Evolutionary conservation across 2,888 invertebrate genomes (phyloP), one percentile per base, ranked within the genome.

Genomic region (Drosophila flavopinicola): DNA sequence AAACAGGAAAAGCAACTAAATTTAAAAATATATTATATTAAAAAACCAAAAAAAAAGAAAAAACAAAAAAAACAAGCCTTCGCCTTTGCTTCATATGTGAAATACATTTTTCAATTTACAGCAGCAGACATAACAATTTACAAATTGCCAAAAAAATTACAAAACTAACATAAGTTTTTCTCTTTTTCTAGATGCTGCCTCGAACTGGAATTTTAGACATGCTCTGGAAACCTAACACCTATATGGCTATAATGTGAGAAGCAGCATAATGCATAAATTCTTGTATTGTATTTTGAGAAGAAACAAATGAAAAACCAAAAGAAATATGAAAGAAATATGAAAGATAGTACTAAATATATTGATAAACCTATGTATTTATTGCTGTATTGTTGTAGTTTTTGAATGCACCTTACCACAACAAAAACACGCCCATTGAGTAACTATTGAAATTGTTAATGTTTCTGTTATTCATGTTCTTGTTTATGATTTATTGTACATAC

Each of bases 341-440:
- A 41, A 17, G 27, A 69, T 57, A 68, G 52, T 53, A 64, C 54
- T 61, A 77, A 70, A 75, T 68, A 80, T 74, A 71, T 59, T 57
- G 47, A 66, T 61, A 71, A 78, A 79, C 57, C 63, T 59, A 74
- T 79, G 63, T 78, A 79, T 64, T 73, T 66, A 82, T 78, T 79
- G 67, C 70, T 83, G 73, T 82, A 78, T 66, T 80, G 78, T 84
- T 80, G 78, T 80, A 83, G 80, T 66, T 57, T 63, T 66, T 74
- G 38, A 63, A 66, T 67, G 67, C 70, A 74, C 66, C 51, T 11
- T 42, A 49, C 38, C 41, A 66, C 52, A 44, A 44, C 30, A 53
- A 61, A 51, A 32, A 78, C 51, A 65, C 39, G 35, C 29, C 63
- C 59, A 54, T 57, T 48, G 52, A 49, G 38, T 53, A 65, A 66